A percentile compares a stretch with the other conserved stretches of the same genome.
These are phyloP conservation scores for Trichogramma dendrolimi DNA, from an alignment of 2,888 invertebrate species.

Conservation along the genomic window DNA sequence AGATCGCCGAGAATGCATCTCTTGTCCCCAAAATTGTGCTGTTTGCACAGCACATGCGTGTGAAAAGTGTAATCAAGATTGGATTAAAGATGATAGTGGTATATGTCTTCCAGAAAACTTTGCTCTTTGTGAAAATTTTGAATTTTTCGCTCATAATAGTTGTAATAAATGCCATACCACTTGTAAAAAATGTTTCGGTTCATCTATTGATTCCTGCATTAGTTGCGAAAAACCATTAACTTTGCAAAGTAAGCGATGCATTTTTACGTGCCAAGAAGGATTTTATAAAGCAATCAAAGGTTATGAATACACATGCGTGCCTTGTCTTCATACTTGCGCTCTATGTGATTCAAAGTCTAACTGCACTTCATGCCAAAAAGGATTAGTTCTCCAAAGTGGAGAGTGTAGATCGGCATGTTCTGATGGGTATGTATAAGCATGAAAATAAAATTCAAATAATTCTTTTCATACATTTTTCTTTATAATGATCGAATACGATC, in stretches of 20 bases:
- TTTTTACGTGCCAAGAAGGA: constrained; percentile 71
- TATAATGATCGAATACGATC: too few species aligned
- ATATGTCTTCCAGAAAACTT: constrained; percentile 70
- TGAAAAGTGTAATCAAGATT: constrained; percentile 68
- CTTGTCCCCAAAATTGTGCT: constrained; percentile 74
- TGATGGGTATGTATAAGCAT: constrained; percentile 54
- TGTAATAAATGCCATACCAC: constrained; percentile 74
- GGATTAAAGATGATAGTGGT: constrained; percentile 72
- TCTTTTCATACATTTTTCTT: background rate
- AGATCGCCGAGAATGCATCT: constrained; percentile 74
- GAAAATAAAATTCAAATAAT: constrained; percentile 1
- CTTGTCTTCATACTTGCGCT: constrained; percentile 75
- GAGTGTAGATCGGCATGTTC: constrained; percentile 79
- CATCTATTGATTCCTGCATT: constrained; percentile 68
- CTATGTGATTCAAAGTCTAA: constrained; percentile 74
- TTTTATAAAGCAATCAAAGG: constrained; percentile 66
- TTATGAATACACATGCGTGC: constrained; percentile 58
- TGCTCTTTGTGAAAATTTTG: constrained; percentile 61
- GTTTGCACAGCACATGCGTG: constrained; percentile 72
- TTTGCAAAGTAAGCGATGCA: constrained; percentile 70
- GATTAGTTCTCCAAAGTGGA: constrained; percentile 76
- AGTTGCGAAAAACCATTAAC: constrained; percentile 72
- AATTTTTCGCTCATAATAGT: constrained; percentile 67
- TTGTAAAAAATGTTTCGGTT: constrained; percentile 80
- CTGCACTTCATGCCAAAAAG: constrained; percentile 74